These are phyloP conservation scores for Cephus spinipes DNA, from an alignment of 2,888 invertebrate species.

Conservation along the genomic window DNA sequence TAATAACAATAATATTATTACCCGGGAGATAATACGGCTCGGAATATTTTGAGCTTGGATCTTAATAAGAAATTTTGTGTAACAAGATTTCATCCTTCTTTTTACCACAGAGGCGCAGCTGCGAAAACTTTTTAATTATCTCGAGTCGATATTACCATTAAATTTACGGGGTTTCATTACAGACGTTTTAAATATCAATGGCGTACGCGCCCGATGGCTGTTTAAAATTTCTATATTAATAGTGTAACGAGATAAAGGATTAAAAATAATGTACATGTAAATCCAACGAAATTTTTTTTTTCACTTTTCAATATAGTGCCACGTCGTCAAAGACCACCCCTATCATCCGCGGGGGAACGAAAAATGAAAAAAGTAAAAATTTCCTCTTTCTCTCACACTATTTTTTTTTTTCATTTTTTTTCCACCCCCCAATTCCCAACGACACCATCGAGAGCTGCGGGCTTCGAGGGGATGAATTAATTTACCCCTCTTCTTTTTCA, in stretches of 20 bases:
- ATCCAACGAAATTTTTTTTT: too few relatives aligned
- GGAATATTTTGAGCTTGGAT: background rate
- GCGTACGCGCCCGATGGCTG: background rate
- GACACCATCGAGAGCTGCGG: background rate
- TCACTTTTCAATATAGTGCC: background rate
- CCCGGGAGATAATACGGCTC: background rate
- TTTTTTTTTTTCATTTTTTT: background rate
- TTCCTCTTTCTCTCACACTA: background rate
- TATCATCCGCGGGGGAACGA: background rate
- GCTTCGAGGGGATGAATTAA: background rate
- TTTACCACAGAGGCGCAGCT: background rate
- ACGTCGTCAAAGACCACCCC: background rate
- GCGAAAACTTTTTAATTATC: background rate
- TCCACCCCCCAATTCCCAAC: background rate
- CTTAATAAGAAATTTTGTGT: background rate
- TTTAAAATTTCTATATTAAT: background rate
- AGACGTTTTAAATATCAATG: background rate
- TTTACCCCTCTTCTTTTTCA: background rate
- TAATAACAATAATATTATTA: background rate
- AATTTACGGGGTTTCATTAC: background rate
- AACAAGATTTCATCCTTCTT: background rate
- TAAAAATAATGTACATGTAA: background rate
- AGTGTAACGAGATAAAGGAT: background rate
- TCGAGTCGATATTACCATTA: background rate
- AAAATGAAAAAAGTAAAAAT: background rate